These are phyloP conservation scores for Harpagoxenus sublaevis DNA, from an alignment of 2,888 invertebrate species.

Conservation along the genomic window DNA sequence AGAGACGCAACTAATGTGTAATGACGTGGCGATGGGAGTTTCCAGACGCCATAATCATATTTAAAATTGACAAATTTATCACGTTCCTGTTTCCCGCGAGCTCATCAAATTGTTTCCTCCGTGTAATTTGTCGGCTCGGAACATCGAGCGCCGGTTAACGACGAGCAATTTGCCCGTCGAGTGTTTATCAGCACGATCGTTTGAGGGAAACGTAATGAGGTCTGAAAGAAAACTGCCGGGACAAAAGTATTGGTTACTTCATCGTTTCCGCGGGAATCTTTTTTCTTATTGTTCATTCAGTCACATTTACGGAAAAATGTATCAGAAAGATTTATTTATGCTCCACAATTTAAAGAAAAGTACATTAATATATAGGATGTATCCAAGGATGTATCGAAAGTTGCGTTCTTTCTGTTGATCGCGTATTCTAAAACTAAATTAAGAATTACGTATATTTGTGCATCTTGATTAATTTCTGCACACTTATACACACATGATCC, in stretches of 20 bases:
- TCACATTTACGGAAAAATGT: background rate
- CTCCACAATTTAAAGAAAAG: background rate
- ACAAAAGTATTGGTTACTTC: conserved; percentile 68
- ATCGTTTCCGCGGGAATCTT: conserved; percentile 40
- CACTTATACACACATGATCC: background rate
- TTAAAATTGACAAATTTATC: conserved; percentile 78
- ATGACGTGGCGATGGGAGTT: conserved; percentile 26
- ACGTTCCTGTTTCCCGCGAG: conserved; percentile 57
- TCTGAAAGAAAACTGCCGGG: conserved; percentile 68
- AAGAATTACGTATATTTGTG: background rate
- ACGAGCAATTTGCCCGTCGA: conserved; percentile 75
- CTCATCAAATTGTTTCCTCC: conserved; percentile 72
- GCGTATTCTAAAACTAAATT: background rate
- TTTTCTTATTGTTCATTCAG: conserved; percentile 38
- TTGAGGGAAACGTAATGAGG: conserved; percentile 73
- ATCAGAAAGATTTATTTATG: conserved; percentile 5
- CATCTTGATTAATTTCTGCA: background rate
- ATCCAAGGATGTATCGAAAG: background rate
- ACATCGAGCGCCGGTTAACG: conserved; percentile 70
- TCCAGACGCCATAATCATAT: conserved; percentile 68
- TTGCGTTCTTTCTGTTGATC: background rate
- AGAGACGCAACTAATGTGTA: conserved; percentile 3
- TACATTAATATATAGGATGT: background rate
- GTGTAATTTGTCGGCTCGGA: conserved; percentile 72
- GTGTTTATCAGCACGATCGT: conserved; percentile 77